phyloP scores from a whole-genome alignment of 2,888 invertebrate genomes.

The Agrotis ipsilon region DNA sequence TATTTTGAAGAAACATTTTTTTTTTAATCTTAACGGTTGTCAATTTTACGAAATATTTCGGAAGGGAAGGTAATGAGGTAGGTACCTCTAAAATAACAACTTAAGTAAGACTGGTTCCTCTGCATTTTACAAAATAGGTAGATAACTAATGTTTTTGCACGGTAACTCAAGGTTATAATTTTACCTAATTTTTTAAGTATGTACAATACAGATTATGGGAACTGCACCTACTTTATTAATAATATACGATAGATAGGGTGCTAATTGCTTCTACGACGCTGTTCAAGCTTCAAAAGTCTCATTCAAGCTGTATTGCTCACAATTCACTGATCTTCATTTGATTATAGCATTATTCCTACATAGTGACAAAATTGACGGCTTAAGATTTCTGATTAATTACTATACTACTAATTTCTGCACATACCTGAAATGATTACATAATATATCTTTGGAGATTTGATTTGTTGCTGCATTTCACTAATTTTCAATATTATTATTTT shows the following conservation, averaged over 20 bases:
- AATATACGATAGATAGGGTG: no score
- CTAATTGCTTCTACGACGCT: neutral
- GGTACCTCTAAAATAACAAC: neutral
- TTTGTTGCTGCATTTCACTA: neutral
- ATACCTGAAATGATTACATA: neutral
- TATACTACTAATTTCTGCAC: no score
- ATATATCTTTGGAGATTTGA: neutral
- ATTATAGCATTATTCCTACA: no score
- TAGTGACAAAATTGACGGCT: no score
- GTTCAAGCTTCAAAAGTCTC: neutral
- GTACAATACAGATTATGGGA: no score
- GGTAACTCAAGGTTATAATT: neutral
- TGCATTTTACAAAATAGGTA: neutral
- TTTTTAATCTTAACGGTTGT: neutral
- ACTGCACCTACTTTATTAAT: no score
- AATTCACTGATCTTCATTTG: neutral
- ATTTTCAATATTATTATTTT: neutral
- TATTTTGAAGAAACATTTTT: slow-evolving; percentile 10
- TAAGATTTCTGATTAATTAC: no score
- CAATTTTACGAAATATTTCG: no score
- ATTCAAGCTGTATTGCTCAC: neutral
- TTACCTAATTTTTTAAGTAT: no score
- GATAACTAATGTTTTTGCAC: slow-evolving; percentile 6
- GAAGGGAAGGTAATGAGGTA: no score
- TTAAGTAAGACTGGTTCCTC: neutral